Conservation (phyloP, 2,888 invertebrate species). For the Drosophila lutescens region DNA sequence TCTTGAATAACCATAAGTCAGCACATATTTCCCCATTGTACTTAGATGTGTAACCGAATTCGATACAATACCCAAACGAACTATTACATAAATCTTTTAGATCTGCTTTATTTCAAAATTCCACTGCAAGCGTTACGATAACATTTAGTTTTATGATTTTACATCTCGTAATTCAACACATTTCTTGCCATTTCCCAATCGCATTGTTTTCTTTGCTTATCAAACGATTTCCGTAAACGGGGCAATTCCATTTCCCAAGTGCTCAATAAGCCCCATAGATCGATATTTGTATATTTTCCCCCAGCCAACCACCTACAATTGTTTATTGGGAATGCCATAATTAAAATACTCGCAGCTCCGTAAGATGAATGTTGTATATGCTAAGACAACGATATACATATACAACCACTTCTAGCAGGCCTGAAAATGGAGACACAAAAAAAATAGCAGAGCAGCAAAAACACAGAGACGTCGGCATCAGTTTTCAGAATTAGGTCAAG, state of each 20-base stretch:
- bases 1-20: no score
- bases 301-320: conserved; percentile 40
- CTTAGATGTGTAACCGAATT: conserved; percentile 3
- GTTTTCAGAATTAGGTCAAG: conserved; percentile 74
- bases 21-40: conserved; percentile 5
- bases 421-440: conserved; percentile 24
- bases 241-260: conserved; percentile 26
- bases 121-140: neutral
- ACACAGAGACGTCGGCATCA: conserved; percentile 44
- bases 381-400: neutral
- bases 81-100: conserved; percentile 1
- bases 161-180: conserved; percentile 1
- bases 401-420: conserved; percentile 41
- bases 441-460: conserved; percentile 16
- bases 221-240: conserved; percentile 2
- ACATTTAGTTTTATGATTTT: conserved; percentile 7
- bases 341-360: conserved; percentile 20
- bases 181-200: conserved; percentile 11
- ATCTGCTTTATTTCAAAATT: conserved; percentile 1
- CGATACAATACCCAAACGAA: neutral
- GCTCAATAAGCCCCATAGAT: conserved; percentile 27
- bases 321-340: conserved; percentile 51
- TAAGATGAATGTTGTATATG: conserved; percentile 20
- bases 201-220: conserved; percentile 18
- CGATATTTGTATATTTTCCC: conserved; percentile 35